Conservation (phyloP, 2,888 invertebrate species). For the Abrostola tripartita region DNA sequence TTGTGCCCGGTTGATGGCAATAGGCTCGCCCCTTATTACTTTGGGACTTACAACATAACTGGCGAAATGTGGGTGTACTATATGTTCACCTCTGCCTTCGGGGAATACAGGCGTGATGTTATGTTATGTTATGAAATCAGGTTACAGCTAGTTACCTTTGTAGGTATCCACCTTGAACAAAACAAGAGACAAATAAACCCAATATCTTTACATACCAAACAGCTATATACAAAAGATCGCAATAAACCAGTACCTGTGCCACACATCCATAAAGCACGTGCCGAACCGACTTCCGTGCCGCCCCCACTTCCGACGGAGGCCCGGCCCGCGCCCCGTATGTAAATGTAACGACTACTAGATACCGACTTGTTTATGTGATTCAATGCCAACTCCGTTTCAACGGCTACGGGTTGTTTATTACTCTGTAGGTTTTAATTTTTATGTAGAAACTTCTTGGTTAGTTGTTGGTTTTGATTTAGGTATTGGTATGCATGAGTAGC, state of each 20-base stretch:
- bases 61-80: no score
- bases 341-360: constrained; percentile 55
- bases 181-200: not conserved
- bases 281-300: constrained; percentile 48
- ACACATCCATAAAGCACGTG: constrained; percentile 55
- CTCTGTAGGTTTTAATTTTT: constrained; percentile 51
- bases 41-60: no score
- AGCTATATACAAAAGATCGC: constrained; percentile 44
- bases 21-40: no score
- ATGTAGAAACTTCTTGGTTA: constrained; percentile 11
- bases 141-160: no score
- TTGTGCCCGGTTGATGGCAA: no score
- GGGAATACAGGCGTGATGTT: no score
- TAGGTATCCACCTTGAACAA: not conserved
- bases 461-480: not conserved
- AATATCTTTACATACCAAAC: constrained; percentile 17
- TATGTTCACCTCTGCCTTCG: no score
- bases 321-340: constrained; percentile 57
- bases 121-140: no score
- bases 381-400: constrained; percentile 55
- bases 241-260: constrained; percentile 52
- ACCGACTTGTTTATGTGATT: constrained; percentile 62
- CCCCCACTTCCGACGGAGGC: not conserved
- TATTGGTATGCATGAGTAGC: not conserved
- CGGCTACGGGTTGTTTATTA: constrained; percentile 48